Base-by-base conservation (phyloP, 2,797 vertebrate species). In the Sphenopsis melanotis region DNA sequence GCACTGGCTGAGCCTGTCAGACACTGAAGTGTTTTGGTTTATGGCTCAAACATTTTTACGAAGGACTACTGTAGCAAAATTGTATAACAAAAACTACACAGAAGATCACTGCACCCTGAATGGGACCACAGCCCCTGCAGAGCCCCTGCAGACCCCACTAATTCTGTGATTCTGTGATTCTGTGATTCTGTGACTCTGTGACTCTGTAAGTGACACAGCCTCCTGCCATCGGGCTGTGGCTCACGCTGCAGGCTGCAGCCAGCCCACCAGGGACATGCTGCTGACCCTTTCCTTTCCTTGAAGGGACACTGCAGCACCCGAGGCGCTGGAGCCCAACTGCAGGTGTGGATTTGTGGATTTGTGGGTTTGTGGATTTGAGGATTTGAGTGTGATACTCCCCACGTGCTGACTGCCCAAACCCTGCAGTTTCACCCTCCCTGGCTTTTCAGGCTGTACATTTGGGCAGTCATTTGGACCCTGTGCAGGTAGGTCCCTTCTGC, bases 221-320 rank as follows among this genome's bases (percentile, higher is more conserved):
- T 44, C n/a, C 42, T 0, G 0, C 63, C 15, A 1, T 23, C n/a
- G 15, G 36, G 11, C 64, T 36, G 36, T 36, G 60, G 13, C 27
- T 30, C 46, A n/a, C 9, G 2, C 14, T 5, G 3, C 39, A 19
- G 23, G 4, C 11, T 2, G 0, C 1, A 12, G 29, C 7, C 8
- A 3, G 4, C 26, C 22, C 21, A 12, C 14, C 34, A 15, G 56
- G 65, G 47, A 12, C 17, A 2, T 1, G 21, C 3, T 36, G 37
- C 29, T 47, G 17, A 4, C 21, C 15, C 14, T 0, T 12, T 52
- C 21, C 0, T 8, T 52, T 16, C 0, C 39, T 44, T 3, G 0
- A 15, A n/a, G 68, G 47, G 26, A 30, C 7, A 4, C 24, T 12
- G 42, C 1, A 1, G 3, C 15, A 26, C 23, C 15, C 10, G 11